phyloP scores from a whole-genome alignment of 1,140 invertebrate species.

The Musca vetustissima region DNA sequence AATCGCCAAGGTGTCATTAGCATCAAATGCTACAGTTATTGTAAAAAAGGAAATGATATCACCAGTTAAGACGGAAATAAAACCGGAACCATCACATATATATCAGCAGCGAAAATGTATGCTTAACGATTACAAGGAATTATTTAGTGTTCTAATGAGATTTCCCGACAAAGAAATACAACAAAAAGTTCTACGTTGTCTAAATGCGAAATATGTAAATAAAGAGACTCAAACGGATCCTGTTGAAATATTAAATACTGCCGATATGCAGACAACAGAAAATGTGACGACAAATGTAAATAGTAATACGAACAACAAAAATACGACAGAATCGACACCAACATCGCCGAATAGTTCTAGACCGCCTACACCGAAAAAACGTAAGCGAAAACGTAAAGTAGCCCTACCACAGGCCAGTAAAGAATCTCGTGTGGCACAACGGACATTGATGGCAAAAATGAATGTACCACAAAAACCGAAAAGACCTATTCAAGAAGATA shows the following conservation, averaged over 20 bases:
- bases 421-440: conserved; percentile 38
- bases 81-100: too few species aligned
- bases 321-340: neutral
- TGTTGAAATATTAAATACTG: neutral
- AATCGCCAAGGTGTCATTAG: too few species aligned
- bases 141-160: conserved; percentile 43
- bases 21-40: too few species aligned
- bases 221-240: conserved; percentile 24
- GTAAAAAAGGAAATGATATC: too few species aligned
- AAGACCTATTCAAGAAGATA: neutral
- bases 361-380: conserved; percentile 32
- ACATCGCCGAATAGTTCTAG: conserved; percentile 19
- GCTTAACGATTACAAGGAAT: conserved; percentile 39
- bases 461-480: conserved; percentile 11
- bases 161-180: conserved; percentile 47
- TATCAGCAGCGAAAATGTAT: conserved; percentile 43
- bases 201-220: conserved; percentile 14
- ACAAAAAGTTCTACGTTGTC: conserved; percentile 36
- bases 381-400: conserved; percentile 46
- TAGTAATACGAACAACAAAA: too few species aligned
- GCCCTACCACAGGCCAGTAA: conserved; percentile 48
- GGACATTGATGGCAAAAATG: conserved; percentile 18
- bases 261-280: neutral
- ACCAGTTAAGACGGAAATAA: too few species aligned
- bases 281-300: neutral